Evolutionary conservation across 2,888 invertebrate species (phyloP).

Genomic region (Drosophila diplacantha): DNA sequence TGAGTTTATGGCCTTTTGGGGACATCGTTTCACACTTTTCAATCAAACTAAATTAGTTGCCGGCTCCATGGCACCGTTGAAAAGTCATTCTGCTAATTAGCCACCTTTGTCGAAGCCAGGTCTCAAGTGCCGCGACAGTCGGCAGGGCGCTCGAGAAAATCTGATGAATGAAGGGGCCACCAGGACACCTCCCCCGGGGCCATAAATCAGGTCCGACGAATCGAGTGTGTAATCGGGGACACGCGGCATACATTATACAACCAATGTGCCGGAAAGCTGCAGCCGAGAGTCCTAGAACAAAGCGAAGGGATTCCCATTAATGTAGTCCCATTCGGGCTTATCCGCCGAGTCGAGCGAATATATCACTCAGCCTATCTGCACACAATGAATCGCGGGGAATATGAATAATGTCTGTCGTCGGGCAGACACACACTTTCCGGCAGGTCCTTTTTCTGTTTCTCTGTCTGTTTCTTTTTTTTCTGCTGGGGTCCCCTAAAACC

Average conservation of each 20-base stretch:
- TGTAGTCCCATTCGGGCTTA: slow-evolving; percentile 40
- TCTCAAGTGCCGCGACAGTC: no score
- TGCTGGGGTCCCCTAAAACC: slow-evolving; percentile 12
- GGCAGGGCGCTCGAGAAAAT: neutral
- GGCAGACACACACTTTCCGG: slow-evolving; percentile 25
- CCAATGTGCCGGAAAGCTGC: slow-evolving; percentile 19
- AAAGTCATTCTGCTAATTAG: no score
- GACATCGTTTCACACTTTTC: slow-evolving; percentile 3
- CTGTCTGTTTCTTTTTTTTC: neutral
- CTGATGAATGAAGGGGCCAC: slow-evolving; percentile 3
- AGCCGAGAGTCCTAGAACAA: slow-evolving; percentile 19
- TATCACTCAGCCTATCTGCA: slow-evolving; percentile 33
- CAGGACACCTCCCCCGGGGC: neutral
- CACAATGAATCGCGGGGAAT: slow-evolving; percentile 30
- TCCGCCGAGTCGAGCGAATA: slow-evolving; percentile 25
- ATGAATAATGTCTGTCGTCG: slow-evolving; percentile 40
- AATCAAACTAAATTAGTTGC: slow-evolving; percentile 27
- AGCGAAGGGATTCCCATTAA: slow-evolving; percentile 28
- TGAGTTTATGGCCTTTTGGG: slow-evolving; percentile 2
- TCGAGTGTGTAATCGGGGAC: slow-evolving; percentile 20
- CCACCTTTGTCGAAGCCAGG: no score
- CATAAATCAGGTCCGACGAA: slow-evolving; percentile 30
- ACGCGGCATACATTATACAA: slow-evolving; percentile 26
- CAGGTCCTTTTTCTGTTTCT: slow-evolving; percentile 18
- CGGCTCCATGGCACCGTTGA: slow-evolving; percentile 5